phyloP scores from a whole-genome alignment of 1,140 invertebrate species.

The Centruroides sculpturatus region DNA sequence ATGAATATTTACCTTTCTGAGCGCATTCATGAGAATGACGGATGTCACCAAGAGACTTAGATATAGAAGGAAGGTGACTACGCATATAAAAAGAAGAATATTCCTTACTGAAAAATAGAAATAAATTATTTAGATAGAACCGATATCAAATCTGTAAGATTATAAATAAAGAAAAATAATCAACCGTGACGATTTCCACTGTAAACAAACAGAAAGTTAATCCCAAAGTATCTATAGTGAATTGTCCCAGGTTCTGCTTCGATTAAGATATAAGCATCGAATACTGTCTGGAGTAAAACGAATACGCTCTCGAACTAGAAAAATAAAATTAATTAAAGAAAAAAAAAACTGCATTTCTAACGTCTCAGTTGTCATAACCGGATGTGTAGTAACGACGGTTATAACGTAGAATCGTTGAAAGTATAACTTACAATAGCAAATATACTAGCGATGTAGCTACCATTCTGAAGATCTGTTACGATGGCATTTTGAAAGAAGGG shows the following conservation, averaged over 20 bases:
- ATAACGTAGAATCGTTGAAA: no score
- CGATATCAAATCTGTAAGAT: no score
- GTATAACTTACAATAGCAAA: conserved; percentile 15
- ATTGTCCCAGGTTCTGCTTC: conserved; percentile 72
- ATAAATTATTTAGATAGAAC: neutral
- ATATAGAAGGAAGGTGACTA: conserved; percentile 59
- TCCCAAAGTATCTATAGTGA: conserved; percentile 80
- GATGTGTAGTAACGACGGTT: neutral
- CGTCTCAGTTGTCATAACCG: no score
- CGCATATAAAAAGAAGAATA: conserved; percentile 56
- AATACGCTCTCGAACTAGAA: conserved; percentile 67
- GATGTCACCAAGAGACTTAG: conserved; percentile 61
- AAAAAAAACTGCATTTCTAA: no score
- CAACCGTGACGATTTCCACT: conserved; percentile 76
- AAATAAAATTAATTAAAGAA: no score
- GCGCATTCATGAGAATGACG: conserved; percentile 59
- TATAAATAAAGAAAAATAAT: conserved; percentile 1
- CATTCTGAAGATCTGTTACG: conserved; percentile 26
- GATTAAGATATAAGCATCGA: conserved; percentile 73
- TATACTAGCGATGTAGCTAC: conserved; percentile 25
- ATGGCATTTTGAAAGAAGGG: conserved; percentile 25
- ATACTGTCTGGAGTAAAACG: conserved; percentile 59
- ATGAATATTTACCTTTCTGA: conserved; percentile 49
- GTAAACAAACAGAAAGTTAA: conserved; percentile 88
- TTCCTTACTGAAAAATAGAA: conserved; percentile 62